Base-by-base conservation (phyloP, 2,888 invertebrate species). In the Teinopalpus imperialis region DNA sequence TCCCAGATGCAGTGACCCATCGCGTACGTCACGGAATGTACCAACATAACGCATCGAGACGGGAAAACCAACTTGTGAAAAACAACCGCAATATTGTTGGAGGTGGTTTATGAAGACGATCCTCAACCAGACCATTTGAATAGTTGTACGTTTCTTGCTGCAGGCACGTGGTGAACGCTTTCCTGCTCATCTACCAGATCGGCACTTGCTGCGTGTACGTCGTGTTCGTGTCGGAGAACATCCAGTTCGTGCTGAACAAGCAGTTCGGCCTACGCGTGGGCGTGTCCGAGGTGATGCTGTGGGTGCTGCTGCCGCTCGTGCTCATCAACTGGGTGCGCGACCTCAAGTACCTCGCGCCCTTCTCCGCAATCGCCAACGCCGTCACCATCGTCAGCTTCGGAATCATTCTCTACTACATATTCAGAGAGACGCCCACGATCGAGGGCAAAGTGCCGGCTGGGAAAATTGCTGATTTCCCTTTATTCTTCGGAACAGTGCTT, bases 141-240 rank as follows among this genome's bases (percentile, higher is more conserved):
- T n/a, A n/a, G n/a, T n/a, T n/a, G n/a, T n/a, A n/a, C n/a, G n/a
- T n/a, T 16, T 16, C 2, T 16, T 36, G 16, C 75, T 70, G 73
- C 86, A 95, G 95, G 44, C 92, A 93, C 54, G 76, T 94, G 3
- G 92, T 94, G 13, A 95, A 95, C 68, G 80, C 87, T 0, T 95
- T 95, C 65, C 87, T 95, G 1, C 73, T 98, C 53, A 90, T 97
- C 41, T 98, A 98, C 62, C 98, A 99, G 80, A 90, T 98, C 61
- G 99, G 99, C 32, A 96, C 97, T 35, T 98, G 98, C 74, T 98
- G 98, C 75, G 98, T 98, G 1, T 99, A 99, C 79, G 94, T 97
- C 12, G 95, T 98, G 0, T 99, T 98, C 75, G 95, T 98, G 35
- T 92, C 97, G 0, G 93, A 93, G 49, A 98, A 97, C 77, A 90